Evolutionary conservation across 2,888 invertebrate species (phyloP).

Genomic region (Zhengitettix transpicula): DNA sequence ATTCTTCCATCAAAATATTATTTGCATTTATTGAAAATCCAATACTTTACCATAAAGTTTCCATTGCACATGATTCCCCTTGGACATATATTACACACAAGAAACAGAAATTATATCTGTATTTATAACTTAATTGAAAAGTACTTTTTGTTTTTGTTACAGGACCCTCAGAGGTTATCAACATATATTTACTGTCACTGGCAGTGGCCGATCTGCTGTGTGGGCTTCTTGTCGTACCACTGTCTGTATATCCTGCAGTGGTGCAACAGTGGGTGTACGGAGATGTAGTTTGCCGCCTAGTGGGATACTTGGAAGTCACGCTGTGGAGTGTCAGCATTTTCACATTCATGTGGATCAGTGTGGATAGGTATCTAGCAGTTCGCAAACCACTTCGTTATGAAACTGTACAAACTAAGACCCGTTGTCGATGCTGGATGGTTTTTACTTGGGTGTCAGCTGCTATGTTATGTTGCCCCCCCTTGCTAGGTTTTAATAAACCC

Average conservation of each 20-base stretch:
- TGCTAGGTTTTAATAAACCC: conserved; percentile 75
- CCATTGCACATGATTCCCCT: no score
- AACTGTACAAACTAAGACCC: conserved; percentile 70
- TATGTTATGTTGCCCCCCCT: conserved; percentile 86
- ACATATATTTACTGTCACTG: conserved; percentile 84
- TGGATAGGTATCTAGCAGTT: conserved; percentile 82
- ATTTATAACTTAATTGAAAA: neutral
- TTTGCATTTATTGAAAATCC: no score
- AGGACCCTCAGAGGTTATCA: conserved; percentile 89
- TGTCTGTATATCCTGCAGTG: conserved; percentile 81
- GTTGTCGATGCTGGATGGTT: conserved; percentile 95
- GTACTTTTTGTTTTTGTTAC: conserved; percentile 25
- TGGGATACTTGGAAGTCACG: conserved; percentile 86
- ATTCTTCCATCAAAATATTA: no score
- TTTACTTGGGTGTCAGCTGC: conserved; percentile 95
- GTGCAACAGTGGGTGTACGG: conserved; percentile 64
- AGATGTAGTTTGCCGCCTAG: conserved; percentile 74
- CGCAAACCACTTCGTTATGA: conserved; percentile 87
- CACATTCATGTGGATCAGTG: conserved; percentile 97
- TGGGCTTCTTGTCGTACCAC: conserved; percentile 79
- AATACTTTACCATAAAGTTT: no score
- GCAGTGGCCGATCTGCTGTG: conserved; percentile 85
- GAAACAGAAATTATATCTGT: neutral
- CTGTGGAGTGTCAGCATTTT: conserved; percentile 88
- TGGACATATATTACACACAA: no score